These are phyloP conservation scores for Sebastiscus tertius DNA, from an alignment of 2,797 vertebrate species.

Conservation along the genomic window DNA sequence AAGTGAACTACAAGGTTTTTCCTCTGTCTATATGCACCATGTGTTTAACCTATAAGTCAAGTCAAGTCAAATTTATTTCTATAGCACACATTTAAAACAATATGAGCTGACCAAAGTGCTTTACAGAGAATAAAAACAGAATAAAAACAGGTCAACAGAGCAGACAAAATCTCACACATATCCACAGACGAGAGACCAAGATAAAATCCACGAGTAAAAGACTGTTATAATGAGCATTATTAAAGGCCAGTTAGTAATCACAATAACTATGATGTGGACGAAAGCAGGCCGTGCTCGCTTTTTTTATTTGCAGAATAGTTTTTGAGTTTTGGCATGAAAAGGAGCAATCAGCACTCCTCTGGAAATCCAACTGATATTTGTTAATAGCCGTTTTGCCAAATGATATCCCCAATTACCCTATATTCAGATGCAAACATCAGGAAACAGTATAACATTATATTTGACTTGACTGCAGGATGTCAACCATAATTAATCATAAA, in stretches of 20 bases:
- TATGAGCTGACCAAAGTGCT: no score
- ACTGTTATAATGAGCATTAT: no score
- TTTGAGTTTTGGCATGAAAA: conserved; percentile 12
- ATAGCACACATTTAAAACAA: no score
- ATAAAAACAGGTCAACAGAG: no score
- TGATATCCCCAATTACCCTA: conserved; percentile 37
- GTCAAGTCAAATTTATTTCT: no score
- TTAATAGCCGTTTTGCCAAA: conserved; percentile 46
- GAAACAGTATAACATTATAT: background rate
- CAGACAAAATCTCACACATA: no score
- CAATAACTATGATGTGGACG: background rate
- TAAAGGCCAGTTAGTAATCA: no score
- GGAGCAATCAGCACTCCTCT: conserved; percentile 6
- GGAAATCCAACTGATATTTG: conserved; percentile 47
- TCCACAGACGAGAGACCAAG: no score
- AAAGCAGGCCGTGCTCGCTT: background rate
- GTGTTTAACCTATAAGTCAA: conserved; percentile 3
- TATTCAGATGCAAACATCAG: background rate
- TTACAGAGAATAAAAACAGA: no score
- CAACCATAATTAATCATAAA: conserved; percentile 31
- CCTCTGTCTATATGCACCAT: background rate
- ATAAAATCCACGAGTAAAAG: no score
- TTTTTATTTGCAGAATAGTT: conserved; percentile 23
- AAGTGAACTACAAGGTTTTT: conserved; percentile 14
- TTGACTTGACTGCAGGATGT: background rate